Base-by-base conservation (phyloP, 1,140 invertebrate species). In the Microplitis mediator region DNA sequence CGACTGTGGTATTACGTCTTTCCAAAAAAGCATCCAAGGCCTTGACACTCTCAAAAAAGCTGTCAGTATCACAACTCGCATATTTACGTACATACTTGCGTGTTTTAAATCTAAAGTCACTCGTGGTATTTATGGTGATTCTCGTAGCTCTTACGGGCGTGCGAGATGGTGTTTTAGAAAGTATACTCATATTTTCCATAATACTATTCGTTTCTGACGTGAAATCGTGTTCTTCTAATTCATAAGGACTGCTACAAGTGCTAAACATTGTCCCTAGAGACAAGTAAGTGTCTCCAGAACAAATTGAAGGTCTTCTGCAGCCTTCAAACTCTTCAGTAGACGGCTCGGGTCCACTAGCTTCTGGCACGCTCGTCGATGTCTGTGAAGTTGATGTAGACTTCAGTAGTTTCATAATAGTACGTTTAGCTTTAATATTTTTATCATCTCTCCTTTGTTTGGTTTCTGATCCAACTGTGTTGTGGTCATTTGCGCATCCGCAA, bases 11-110 rank as follows among this genome's bases (percentile, higher is more conserved):
- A 34, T 52, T 76, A 5, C 76, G 77, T 34, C 58, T 77, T 0
- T 79, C 80, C 4, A 86, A 45, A 45, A 82, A 86, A 1, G 74
- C 76, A 54, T 87, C 85, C 0, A 87, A 66, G 5, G 79, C 72
- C 35, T 77, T 81, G 14, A 85, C 82, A 6, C 81, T 78, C 23
- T 86, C 81, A 60, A 80, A 82, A 0, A 86, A 76, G 56, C 78
- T 81, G 0, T 83, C 77, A 0, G 83, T 16, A 23, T 87, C 81
- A 62, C 77, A 80, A 34, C 73, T 81, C 0, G 75, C 72, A 31
- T 78, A 77, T 51, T 58, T 11, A 3, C 13, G 14, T 6, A 39
- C 32, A 54, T 31, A 51, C n/a, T 60, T 23, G n/a, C 63, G 67
- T n/a, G n/a, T 8, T 16, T 13, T 58, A 70, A 8, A n/a, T 3